Evolutionary conservation across 1,140 invertebrate species (phyloP).

Genomic region (Lethrus apterus): DNA sequence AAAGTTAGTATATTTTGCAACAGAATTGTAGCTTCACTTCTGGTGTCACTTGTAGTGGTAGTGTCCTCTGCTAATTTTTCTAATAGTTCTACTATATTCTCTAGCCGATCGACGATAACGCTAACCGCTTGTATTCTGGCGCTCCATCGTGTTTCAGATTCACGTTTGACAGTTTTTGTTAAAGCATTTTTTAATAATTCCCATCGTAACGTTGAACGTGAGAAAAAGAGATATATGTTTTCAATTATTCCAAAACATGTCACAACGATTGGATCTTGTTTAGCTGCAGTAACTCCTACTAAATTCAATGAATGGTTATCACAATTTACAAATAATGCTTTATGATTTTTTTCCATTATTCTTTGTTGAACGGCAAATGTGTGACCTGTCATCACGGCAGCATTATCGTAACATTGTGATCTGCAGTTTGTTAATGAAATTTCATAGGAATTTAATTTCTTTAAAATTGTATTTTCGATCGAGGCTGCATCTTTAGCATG

Average conservation of each 20-base stretch:
- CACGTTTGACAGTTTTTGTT: neutral
- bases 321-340: neutral
- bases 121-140: neutral
- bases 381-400: neutral
- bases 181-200: too few relatives aligned
- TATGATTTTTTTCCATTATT: neutral
- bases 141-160: neutral
- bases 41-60: constrained; percentile 23
- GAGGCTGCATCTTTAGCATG: neutral
- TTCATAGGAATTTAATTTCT: neutral
- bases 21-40: constrained; percentile 9
- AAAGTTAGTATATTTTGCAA: constrained; percentile 11
- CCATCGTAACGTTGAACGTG: neutral
- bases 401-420: constrained; percentile 1
- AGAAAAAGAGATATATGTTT: neutral
- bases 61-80: neutral
- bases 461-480: neutral
- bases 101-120: neutral
- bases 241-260: neutral
- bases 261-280: too few relatives aligned
- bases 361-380: neutral
- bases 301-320: neutral
- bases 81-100: neutral
- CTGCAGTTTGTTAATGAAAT: neutral
- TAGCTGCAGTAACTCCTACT: neutral